These are phyloP conservation scores for Cerastoderma edule DNA, from an alignment of 2,888 invertebrate species.

Conservation along the genomic window DNA sequence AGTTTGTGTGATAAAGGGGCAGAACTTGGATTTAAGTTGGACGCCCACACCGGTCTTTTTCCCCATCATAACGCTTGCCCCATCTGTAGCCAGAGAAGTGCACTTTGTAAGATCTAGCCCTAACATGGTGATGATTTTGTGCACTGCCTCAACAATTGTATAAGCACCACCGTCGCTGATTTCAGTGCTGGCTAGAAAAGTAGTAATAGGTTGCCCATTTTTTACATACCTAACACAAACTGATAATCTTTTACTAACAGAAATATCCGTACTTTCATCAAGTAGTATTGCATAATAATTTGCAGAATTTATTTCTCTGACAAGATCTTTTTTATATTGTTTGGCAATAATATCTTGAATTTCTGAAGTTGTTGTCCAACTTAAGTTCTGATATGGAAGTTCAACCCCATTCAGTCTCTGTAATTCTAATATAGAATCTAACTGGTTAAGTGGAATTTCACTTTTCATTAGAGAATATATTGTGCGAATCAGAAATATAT, in stretches of 20 bases:
- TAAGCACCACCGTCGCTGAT: too few species aligned
- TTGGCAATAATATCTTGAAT: background rate
- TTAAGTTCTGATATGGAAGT: background rate
- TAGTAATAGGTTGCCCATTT: too few species aligned
- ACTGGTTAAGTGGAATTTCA: too few species aligned
- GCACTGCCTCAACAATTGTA: slow-evolving; percentile 35
- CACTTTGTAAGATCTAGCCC: background rate
- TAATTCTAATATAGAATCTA: slow-evolving; percentile 10
- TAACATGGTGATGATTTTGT: too few species aligned
- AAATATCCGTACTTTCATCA: slow-evolving; percentile 52
- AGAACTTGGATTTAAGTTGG: slow-evolving; percentile 11
- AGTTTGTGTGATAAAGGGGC: slow-evolving; percentile 7
- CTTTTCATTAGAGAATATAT: too few species aligned
- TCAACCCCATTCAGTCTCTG: background rate
- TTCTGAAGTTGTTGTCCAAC: background rate
- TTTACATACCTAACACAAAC: slow-evolving; percentile 27
- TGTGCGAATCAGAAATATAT: too few species aligned
- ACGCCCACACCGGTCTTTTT: slow-evolving; percentile 24
- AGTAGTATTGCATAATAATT: slow-evolving; percentile 37
- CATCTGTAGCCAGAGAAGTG: slow-evolving; percentile 8
- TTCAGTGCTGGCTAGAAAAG: too few species aligned
- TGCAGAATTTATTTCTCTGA: background rate
- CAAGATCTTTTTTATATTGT: background rate
- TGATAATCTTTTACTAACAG: slow-evolving; percentile 41
- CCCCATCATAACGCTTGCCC: slow-evolving; percentile 6